These are phyloP conservation scores for Oscheius myriophilus DNA, from an alignment of 2,888 invertebrate genomes.

Conservation along the genomic window DNA sequence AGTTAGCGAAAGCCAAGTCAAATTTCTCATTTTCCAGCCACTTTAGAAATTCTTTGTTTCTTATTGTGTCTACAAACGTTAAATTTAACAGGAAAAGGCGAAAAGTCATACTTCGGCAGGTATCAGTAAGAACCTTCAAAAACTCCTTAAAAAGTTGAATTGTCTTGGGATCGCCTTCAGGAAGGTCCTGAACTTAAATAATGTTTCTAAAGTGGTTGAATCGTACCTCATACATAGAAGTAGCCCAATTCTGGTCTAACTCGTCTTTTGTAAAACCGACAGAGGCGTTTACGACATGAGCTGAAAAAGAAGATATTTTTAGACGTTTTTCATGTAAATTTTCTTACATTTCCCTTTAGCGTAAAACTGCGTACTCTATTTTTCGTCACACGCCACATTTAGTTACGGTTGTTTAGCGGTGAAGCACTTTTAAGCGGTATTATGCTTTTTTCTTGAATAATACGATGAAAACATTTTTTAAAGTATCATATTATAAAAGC, in stretches of 20 bases:
- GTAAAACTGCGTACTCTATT: too few species aligned
- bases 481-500: too few species aligned
- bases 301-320: background rate
- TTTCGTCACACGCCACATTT: too few species aligned
- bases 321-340: too few species aligned
- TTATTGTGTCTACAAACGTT: constrained; percentile 24
- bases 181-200: background rate
- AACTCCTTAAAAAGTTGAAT: constrained; percentile 10
- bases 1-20: constrained; percentile 62
- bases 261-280: constrained; percentile 9
- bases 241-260: constrained; percentile 3
- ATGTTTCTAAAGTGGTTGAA: too few species aligned
- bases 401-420: too few species aligned
- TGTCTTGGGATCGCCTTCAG: background rate
- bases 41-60: constrained; percentile 46
- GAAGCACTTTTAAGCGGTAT: too few species aligned
- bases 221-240: constrained; percentile 8
- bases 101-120: constrained; percentile 15
- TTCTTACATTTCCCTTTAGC: too few species aligned
- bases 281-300: constrained; percentile 2
- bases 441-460: too few species aligned
- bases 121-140: constrained; percentile 14
- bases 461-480: too few species aligned
- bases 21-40: constrained; percentile 54
- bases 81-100: background rate